Evolutionary conservation across 2,888 invertebrate species (phyloP).

Genomic region (Apodemia mormo): DNA sequence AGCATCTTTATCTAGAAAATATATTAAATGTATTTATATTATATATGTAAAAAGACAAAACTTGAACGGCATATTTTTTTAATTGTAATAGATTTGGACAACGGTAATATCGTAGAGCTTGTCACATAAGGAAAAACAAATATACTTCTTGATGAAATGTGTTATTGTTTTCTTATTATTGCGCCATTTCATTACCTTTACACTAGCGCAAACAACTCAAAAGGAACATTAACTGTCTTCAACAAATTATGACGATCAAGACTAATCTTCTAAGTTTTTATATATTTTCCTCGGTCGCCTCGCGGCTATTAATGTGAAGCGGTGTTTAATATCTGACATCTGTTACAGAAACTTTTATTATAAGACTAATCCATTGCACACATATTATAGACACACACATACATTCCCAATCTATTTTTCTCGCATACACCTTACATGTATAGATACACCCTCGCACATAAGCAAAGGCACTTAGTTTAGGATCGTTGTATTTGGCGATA

Average conservation of each 20-base stretch:
- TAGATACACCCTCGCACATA: conserved; percentile 50
- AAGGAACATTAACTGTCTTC: conserved; percentile 37
- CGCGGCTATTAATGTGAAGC: conserved; percentile 74
- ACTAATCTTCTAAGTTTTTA: conserved; percentile 77
- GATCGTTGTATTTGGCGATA: conserved; percentile 51
- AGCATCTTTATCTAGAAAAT: too few species aligned
- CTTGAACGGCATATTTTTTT: too few species aligned
- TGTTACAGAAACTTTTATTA: conserved; percentile 82
- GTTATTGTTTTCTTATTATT: conserved; percentile 13
- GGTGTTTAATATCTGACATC: conserved; percentile 82
- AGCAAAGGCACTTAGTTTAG: conserved; percentile 70
- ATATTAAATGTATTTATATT: too few species aligned
- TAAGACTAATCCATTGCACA: conserved; percentile 81
- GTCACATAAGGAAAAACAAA: not conserved
- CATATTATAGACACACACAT: conserved; percentile 47
- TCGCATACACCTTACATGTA: conserved; percentile 45
- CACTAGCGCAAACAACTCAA: conserved; percentile 29
- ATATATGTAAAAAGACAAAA: too few species aligned
- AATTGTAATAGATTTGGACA: not conserved
- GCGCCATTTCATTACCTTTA: not conserved
- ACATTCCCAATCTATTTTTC: conserved; percentile 46
- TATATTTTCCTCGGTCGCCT: conserved; percentile 68
- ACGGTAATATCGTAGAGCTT: not conserved
- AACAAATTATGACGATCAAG: conserved; percentile 54
- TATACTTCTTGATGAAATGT: not conserved